A percentile compares a stretch with the other conserved stretches of the same genome.
Evolutionary conservation across 2,888 invertebrate species (phyloP).

Genomic region (Drosophila mimica): DNA sequence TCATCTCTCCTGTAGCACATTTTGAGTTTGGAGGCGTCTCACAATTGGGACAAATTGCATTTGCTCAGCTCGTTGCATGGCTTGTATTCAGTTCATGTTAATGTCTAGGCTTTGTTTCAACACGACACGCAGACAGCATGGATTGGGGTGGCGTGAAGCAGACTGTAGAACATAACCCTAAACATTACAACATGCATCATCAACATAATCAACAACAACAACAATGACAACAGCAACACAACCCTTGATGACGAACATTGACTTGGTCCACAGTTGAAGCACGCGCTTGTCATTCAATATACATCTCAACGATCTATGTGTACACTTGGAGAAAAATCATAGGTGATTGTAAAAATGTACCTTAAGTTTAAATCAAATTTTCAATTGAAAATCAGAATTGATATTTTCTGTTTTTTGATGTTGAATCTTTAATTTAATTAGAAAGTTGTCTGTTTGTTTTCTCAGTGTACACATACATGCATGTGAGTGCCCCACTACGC

Average conservation of each 20-base stretch:
- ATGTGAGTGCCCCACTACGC: conserved; percentile 21
- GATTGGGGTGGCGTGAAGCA: not conserved
- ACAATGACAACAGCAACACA: conserved; percentile 36
- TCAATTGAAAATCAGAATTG: not conserved
- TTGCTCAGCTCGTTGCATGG: conserved; percentile 66
- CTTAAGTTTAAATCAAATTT: no score
- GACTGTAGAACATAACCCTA: conserved; percentile 66
- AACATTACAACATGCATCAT: conserved; percentile 79
- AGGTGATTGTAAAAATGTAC: not conserved
- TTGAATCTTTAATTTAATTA: not conserved
- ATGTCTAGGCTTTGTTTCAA: conserved; percentile 49
- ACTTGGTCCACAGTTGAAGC: conserved; percentile 33
- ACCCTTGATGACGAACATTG: conserved; percentile 1
- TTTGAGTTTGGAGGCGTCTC: conserved; percentile 30
- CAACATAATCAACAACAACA: conserved; percentile 72
- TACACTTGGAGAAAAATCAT: not conserved
- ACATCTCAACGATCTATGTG: conserved; percentile 62
- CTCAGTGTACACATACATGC: not conserved
- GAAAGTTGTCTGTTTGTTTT: not conserved
- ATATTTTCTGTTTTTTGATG: not conserved
- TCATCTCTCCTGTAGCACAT: not conserved
- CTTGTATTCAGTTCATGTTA: conserved; percentile 46
- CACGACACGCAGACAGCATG: not conserved
- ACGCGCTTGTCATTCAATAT: conserved; percentile 75
- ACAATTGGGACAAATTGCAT: conserved; percentile 83